Conservation (phyloP, 2,888 invertebrate genomes). For the Cyrtodaria siliqua region DNA sequence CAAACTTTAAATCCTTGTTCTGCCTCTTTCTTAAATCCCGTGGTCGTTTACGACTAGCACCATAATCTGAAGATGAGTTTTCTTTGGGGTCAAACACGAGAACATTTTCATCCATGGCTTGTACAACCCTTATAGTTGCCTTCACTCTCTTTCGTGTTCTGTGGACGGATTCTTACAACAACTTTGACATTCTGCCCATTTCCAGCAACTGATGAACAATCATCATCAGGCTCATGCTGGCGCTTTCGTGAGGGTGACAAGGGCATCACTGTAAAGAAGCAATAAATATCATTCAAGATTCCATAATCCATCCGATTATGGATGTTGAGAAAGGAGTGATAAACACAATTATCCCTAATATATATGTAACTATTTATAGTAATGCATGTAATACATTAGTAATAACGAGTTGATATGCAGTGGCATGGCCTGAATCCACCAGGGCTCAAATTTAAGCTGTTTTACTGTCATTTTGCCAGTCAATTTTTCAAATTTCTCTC, state of each 20-base stretch:
- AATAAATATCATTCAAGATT: too few species aligned
- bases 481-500: too few species aligned
- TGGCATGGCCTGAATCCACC: too few species aligned
- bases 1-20: conserved; percentile 94
- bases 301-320: too few species aligned
- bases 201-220: conserved; percentile 1
- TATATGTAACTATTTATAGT: too few species aligned
- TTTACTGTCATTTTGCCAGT: too few species aligned
- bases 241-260: conserved; percentile 44
- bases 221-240: conserved; percentile 30
- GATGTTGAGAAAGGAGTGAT: too few species aligned
- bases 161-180: conserved; percentile 95
- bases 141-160: conserved; percentile 86
- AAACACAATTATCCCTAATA: too few species aligned
- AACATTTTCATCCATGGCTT: conserved; percentile 92
- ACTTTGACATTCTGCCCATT: conserved; percentile 87
- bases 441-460: too few species aligned
- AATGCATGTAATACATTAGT: too few species aligned
- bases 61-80: conserved; percentile 82
- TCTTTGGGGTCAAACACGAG: conserved; percentile 96
- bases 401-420: too few species aligned
- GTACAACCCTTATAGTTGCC: conserved; percentile 89
- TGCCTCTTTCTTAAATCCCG: conserved; percentile 78
- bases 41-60: conserved; percentile 62
- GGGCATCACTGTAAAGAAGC: conserved; percentile 40